These are phyloP conservation scores for Euwallacea similis DNA, from an alignment of 1,140 invertebrate species.

Conservation along the genomic window DNA sequence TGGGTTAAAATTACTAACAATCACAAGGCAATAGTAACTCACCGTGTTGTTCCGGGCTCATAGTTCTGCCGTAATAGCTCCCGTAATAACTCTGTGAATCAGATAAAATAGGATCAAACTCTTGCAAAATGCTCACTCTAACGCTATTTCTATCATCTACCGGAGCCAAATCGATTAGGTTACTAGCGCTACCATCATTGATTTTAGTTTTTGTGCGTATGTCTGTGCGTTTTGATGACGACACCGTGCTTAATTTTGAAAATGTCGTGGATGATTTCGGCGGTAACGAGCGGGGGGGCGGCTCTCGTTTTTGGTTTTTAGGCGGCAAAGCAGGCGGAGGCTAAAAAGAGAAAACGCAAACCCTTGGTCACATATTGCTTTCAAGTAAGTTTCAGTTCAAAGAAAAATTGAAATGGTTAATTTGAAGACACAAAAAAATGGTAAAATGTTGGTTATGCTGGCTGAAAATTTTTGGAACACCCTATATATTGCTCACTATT, in stretches of 20 bases:
- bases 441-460: too few species aligned
- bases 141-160: slow-evolving; percentile 60
- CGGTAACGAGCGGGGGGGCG: slow-evolving; percentile 39
- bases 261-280: slow-evolving; percentile 34
- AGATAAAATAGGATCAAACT: slow-evolving; percentile 73
- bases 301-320: slow-evolving; percentile 47
- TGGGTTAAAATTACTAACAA: neutral
- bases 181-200: slow-evolving; percentile 44
- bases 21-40: slow-evolving; percentile 30
- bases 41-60: slow-evolving; percentile 51
- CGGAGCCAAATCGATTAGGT: slow-evolving; percentile 58
- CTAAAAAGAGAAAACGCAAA: slow-evolving; percentile 35
- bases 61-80: slow-evolving; percentile 41
- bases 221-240: neutral
- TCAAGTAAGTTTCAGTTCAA: too few species aligned
- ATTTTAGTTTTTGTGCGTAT: slow-evolving; percentile 8
- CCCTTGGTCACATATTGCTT: neutral
- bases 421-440: too few species aligned
- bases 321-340: slow-evolving; percentile 48
- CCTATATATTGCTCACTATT: too few species aligned
- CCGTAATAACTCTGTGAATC: slow-evolving; percentile 60
- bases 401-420: neutral
- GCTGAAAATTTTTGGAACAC: too few species aligned
- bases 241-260: slow-evolving; percentile 25
- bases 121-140: slow-evolving; percentile 78